Evolutionary conservation across 2,113 vertebrate genomes (phyloP).

Genomic region (Heterotilapia buettikoferi): DNA sequence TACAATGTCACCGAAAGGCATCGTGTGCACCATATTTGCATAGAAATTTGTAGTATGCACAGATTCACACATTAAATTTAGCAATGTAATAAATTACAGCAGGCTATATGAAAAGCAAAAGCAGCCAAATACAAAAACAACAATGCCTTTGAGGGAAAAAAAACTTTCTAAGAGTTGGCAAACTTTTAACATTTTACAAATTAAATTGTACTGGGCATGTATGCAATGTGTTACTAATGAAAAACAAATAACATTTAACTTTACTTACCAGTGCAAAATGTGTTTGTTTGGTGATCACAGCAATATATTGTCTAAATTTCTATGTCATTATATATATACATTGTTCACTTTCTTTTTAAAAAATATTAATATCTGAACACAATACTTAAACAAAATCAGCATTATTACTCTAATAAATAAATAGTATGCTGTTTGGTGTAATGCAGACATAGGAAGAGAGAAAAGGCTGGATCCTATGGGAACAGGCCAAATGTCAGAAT

Average conservation of each 20-base stretch:
- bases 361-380: not conserved
- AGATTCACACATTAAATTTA: not conserved
- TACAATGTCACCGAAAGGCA: not conserved
- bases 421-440: not conserved
- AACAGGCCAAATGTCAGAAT: not conserved
- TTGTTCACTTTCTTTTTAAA: not conserved
- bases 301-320: not conserved
- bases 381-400: not conserved
- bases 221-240: not conserved
- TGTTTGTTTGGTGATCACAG: constrained; percentile 21
- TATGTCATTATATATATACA: not conserved
- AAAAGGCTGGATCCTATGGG: not conserved
- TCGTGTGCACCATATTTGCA: not conserved
- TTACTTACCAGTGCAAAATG: constrained; percentile 11
- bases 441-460: not conserved
- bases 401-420: not conserved
- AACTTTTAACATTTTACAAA: not conserved
- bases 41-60: not conserved
- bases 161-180: not conserved
- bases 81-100: not conserved
- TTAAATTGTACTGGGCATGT: not conserved
- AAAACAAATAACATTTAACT: constrained; percentile 21
- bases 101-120: not conserved
- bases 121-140: not conserved
- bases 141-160: not conserved